Percentiles rank a stretch among this genome's conserved stretches.
These are phyloP conservation scores for Dione juno DNA, from an alignment of 2,888 invertebrate species.

Conservation along the genomic window DNA sequence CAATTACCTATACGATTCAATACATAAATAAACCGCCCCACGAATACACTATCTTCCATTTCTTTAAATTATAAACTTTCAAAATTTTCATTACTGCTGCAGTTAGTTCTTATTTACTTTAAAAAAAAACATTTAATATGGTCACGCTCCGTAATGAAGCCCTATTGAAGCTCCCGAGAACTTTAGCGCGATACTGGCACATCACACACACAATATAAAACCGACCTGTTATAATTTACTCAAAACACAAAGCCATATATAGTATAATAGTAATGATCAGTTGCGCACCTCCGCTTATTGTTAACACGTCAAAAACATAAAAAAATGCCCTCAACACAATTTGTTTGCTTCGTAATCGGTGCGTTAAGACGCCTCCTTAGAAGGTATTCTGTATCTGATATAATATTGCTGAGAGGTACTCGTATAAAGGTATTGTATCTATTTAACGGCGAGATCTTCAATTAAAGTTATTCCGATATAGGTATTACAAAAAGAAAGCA, in stretches of 20 bases:
- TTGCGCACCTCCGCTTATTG: slow-evolving; percentile 76
- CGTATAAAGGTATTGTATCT: slow-evolving; percentile 75
- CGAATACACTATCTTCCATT: slow-evolving; percentile 5
- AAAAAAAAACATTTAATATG: slow-evolving; percentile 61
- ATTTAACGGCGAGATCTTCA: slow-evolving; percentile 72
- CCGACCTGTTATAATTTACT: slow-evolving; percentile 82
- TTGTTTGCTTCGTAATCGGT: slow-evolving; percentile 77
- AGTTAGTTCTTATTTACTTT: slow-evolving; percentile 31
- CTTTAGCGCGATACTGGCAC: slow-evolving; percentile 62
- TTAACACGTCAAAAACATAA: slow-evolving; percentile 79
- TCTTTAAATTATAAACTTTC: slow-evolving; percentile 20
- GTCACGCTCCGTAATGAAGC: slow-evolving; percentile 80
- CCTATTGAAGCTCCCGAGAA: slow-evolving; percentile 64
- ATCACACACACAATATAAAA: slow-evolving; percentile 74
- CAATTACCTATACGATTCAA: slow-evolving; percentile 56
- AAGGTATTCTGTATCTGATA: slow-evolving; percentile 62
- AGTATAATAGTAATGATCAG: slow-evolving; percentile 82
- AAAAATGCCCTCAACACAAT: slow-evolving; percentile 75
- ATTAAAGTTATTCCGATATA: slow-evolving; percentile 67
- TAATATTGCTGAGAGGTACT: slow-evolving; percentile 65
- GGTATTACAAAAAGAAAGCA: slow-evolving; percentile 73
- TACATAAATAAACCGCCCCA: slow-evolving; percentile 57
- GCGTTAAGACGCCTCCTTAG: slow-evolving; percentile 62
- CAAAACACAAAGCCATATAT: slow-evolving; percentile 82
- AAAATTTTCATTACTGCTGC: slow-evolving; percentile 2